Percentiles rank a stretch among this genome's conserved stretches.
Conservation (phyloP, 2,888 invertebrate genomes). For the Epirrita christyi region DNA sequence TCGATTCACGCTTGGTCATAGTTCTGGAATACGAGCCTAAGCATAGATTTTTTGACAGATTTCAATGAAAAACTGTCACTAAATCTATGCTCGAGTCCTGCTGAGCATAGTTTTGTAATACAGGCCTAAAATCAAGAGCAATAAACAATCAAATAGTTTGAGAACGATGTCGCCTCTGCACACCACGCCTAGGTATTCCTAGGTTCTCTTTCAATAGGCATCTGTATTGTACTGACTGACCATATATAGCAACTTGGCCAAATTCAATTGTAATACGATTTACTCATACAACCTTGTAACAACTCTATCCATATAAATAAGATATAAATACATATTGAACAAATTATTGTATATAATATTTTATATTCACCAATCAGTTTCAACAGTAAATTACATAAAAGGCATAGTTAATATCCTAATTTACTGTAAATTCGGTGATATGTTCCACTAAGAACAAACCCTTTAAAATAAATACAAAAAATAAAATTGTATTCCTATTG, state of each 20-base stretch:
- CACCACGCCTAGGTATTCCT: background rate
- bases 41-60: no score
- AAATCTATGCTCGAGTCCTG: no score
- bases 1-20: no score
- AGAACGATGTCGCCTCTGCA: background rate
- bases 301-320: slow-evolving; percentile 10
- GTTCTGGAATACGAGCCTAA: no score
- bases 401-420: slow-evolving; percentile 28
- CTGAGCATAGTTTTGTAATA: no score
- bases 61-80: no score
- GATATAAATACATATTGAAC: slow-evolving; percentile 14
- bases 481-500: background rate
- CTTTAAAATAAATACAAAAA: no score
- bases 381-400: slow-evolving; percentile 35
- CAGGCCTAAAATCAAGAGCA: no score
- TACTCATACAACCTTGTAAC: slow-evolving; percentile 4
- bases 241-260: background rate
- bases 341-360: slow-evolving; percentile 17
- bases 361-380: slow-evolving; percentile 21
- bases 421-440: slow-evolving; percentile 10
- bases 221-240: background rate
- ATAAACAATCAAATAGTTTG: background rate
- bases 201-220: background rate
- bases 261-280: background rate
- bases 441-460: slow-evolving; percentile 13